phyloP scores from a whole-genome alignment of 2,888 invertebrate genomes.

The Spilarctia lutea region DNA sequence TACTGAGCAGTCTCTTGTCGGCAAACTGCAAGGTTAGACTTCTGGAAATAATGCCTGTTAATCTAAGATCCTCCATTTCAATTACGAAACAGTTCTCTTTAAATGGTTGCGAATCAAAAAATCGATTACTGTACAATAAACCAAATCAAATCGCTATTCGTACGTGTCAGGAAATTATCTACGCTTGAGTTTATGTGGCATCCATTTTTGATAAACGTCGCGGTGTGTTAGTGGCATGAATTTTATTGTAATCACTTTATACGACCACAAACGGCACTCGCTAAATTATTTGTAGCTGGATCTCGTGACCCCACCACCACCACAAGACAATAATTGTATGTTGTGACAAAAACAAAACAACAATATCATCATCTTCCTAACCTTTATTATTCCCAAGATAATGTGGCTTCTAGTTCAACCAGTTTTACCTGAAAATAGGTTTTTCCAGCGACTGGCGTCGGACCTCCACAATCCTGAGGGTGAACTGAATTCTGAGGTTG shows the following conservation, averaged over 20 bases:
- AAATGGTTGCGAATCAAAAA: background rate
- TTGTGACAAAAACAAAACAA: background rate
- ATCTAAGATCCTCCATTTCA: background rate
- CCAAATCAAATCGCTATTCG: constrained; percentile 2
- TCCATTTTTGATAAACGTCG: background rate
- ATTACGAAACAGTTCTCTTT: background rate
- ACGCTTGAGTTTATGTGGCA: background rate
- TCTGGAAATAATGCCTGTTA: background rate
- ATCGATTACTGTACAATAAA: constrained; percentile 6
- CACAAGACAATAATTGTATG: background rate
- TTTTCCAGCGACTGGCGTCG: no score
- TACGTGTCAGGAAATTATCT: background rate
- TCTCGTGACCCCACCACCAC: background rate
- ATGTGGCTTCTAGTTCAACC: no score
- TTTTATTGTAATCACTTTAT: background rate
- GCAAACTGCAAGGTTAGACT: background rate
- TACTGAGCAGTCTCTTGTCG: no score
- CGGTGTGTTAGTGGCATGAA: background rate
- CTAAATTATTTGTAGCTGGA: background rate
- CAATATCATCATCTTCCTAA: no score
- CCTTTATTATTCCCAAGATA: no score
- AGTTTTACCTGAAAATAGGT: no score
- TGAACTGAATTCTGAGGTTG: no score
- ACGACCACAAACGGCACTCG: background rate
- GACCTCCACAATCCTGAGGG: no score